Evolutionary conservation across 92 coral and sea anemone species (phyloP), one percentile per base, ranked within the genome.

Genomic region (Nematostella vectensis): DNA sequence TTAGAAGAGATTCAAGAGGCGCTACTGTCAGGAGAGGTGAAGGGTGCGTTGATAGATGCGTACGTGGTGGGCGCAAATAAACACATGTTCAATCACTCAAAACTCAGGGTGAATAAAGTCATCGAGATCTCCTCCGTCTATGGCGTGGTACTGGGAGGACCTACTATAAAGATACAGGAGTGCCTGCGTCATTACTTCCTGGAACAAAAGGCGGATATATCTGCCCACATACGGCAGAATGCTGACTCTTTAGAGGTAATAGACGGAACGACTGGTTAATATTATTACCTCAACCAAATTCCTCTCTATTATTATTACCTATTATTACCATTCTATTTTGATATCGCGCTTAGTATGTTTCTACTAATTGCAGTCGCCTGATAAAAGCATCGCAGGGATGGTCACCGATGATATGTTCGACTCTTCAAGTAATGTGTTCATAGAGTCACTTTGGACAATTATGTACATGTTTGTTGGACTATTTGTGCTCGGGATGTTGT

Each of bases 11-110:
- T 83, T 17, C 69, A 63, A 47, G 31, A 47, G 3, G 86, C 80
- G 28, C 25, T 83, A 33, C 52, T 37, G 39, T 47, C 38, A 25
- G 55, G 59, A 24, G 81, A 83, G 37, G 94, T 83, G 17, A 78
- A 79, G 55, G 94, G 94, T 50, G 87, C 83, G 0, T 52, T 83
- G 44, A 52, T 83, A 31, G 94, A 83, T 77, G 78, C 80, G 16
- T 74, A 83, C 56, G 72, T 73, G 55, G 65, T 76, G 12, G 74
- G 79, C 18, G 63, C 68, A 28, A 67, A 62, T 48, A 61, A 78
- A 11, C 63, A 78, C 26, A 29, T 83, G 61, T 83, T 83, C 72
- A 68, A 74, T 10, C 75, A 78, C 56, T 63, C 67, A 9, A 48
- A 45, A 22, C 49, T 83, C 16, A 65, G 71, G 48, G 51, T 83